Base-by-base conservation (phyloP, 2,888 invertebrate species). In the Rhaphigaster nebulosa region DNA sequence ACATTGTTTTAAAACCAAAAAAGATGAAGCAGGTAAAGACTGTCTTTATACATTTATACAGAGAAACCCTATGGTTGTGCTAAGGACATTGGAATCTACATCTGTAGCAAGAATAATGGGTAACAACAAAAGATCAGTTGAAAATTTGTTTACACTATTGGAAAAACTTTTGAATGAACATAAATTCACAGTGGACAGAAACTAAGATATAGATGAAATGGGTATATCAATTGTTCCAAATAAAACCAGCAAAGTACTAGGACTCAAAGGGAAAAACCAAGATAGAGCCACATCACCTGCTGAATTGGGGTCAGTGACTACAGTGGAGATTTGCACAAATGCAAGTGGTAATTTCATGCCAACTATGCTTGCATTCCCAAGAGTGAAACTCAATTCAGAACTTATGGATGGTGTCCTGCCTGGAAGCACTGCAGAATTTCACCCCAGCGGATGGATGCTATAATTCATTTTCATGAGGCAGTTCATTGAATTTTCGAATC, bases 331-430 rank as follows among this genome's bases (percentile, higher is more conserved):
- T 60, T 89, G 70, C 38, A 89, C 65, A 34, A 65, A 34, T 50
- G 88, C 88, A 54, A 38, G 34, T 54, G 88, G 88, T 23, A 54
- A 88, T 50, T 88, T 88, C 54, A 88, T 50, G 88, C 88, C 88
- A 52, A 4, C 50, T 38, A 88, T n/a, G 88, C 52, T 52, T 50
- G 88, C 52, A 23, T 88, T 88, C 23, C 6, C 26, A 1, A 45
- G 52, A 60, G 54, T 54, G 18, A 50, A 50, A 50, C 45, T 12
- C 5, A 60, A 84, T 54, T 76, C 41, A 29, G 41, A 84, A 88
- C 60, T 91, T 54, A 38, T 76, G 70, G 56, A 70, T 29, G 76
- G 50, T 15, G 10, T 56, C 41, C 87, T 38, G 20, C 87, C 89
- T 34, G 87, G 45, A 84, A 80, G 52, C 80, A 50, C 45, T 45